A percentile compares a stretch with the other conserved stretches of the same genome.
Evolutionary conservation across 2,113 vertebrate species (phyloP).

Genomic region (Apteryx mantelli): DNA sequence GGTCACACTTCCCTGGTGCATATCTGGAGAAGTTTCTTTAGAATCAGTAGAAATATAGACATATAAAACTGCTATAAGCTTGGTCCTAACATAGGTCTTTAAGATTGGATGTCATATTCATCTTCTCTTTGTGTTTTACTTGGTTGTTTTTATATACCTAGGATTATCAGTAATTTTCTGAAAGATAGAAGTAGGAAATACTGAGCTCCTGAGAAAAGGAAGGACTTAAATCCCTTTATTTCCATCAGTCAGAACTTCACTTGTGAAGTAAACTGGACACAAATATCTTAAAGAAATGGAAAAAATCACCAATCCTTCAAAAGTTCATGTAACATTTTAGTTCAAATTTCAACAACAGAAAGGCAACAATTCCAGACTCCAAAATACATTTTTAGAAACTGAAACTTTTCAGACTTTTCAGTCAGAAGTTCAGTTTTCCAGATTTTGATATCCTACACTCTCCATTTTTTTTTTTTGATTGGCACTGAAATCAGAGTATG

Average conservation of each 20-base stretch:
- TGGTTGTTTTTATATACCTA: background rate
- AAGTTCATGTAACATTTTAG: background rate
- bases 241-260: background rate
- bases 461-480: background rate
- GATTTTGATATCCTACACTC: background rate
- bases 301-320: background rate
- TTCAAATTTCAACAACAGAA: background rate
- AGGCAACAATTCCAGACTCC: background rate
- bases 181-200: background rate
- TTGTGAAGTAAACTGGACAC: background rate
- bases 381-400: background rate
- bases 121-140: background rate
- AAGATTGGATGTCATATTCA: accelerated
- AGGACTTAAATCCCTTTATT: background rate
- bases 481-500: background rate
- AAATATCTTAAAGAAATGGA: background rate
- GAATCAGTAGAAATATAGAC: background rate
- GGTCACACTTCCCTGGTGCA: background rate
- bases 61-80: background rate
- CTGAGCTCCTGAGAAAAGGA: background rate
- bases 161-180: background rate
- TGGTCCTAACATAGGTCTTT: background rate
- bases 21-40: background rate
- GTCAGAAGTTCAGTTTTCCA: background rate
- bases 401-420: background rate